Conservation (phyloP, 2,888 invertebrate species). For the Eilema griseolum region DNA sequence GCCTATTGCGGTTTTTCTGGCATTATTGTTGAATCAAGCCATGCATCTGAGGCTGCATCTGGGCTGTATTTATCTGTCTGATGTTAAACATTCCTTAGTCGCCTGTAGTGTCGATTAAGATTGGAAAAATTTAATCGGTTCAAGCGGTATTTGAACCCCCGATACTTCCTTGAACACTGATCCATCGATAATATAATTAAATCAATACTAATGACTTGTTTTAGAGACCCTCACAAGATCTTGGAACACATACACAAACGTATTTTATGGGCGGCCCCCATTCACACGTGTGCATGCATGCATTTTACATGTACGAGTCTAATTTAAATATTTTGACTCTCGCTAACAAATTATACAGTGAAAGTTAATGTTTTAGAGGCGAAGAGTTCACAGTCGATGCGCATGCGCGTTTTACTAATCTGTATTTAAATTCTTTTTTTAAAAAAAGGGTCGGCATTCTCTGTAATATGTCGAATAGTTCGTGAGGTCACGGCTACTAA, state of each 20-base stretch:
- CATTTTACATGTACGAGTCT: neutral
- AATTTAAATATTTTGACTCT: slow-evolving; percentile 26
- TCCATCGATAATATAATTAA: too few species aligned
- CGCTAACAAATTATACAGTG: slow-evolving; percentile 32
- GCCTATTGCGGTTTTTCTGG: too few species aligned
- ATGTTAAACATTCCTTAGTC: too few species aligned
- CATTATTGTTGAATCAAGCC: too few species aligned
- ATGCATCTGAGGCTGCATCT: too few species aligned
- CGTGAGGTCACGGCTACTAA: neutral
- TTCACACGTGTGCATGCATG: neutral
- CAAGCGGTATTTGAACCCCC: too few species aligned
- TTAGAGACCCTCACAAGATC: neutral
- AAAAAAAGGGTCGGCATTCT: neutral
- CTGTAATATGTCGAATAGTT: neutral
- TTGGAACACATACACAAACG: neutral
- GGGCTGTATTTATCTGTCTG: too few species aligned
- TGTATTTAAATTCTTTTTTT: neutral
- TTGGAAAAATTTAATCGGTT: too few species aligned
- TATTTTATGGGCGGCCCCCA: neutral
- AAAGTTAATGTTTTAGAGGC: slow-evolving; percentile 25
- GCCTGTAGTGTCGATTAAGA: too few species aligned
- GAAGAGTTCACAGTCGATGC: neutral
- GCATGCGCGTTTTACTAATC: neutral
- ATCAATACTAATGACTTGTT: too few species aligned
- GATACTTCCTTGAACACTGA: too few species aligned